Conservation (phyloP, 2,113 vertebrate species). For the Axis porcinus region DNA sequence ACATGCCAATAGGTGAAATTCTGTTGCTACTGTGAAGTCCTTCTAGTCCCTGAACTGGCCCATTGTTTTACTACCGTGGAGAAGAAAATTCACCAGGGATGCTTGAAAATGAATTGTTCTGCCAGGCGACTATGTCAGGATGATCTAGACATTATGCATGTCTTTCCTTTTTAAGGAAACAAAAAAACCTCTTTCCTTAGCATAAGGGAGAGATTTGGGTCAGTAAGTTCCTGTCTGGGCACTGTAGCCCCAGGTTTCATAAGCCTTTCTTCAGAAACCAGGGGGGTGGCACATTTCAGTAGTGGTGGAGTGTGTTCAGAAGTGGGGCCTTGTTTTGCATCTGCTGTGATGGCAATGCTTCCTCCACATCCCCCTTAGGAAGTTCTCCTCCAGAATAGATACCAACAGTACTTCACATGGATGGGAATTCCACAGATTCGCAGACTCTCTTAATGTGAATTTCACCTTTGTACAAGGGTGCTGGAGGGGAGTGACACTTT, state of each 20-base stretch:
- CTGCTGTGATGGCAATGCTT: neutral
- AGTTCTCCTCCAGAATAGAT: neutral
- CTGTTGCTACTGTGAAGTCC: neutral
- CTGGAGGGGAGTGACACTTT: too few species aligned
- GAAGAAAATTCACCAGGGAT: neutral
- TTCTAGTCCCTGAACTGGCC: neutral
- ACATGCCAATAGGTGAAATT: neutral
- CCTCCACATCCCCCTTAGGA: neutral
- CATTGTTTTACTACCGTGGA: neutral
- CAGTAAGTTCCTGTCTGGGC: neutral
- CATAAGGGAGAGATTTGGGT: neutral
- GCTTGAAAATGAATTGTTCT: neutral
- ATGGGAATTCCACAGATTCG: neutral
- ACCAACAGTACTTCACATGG: accelerated
- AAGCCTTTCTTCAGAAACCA: neutral
- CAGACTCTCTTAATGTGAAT: neutral
- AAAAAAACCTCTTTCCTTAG: neutral
- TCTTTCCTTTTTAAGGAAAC: neutral
- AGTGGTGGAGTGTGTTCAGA: accelerated
- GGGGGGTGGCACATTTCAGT: accelerated
- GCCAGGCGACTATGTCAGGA: neutral
- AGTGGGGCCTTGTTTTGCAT: neutral
- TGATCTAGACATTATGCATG: neutral
- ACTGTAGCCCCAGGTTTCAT: too few species aligned
- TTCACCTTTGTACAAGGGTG: neutral